A percentile compares a stretch with the other conserved stretches of the same genome.
phyloP scores from a whole-genome alignment of 2,888 invertebrate genomes.

The Erynnis tages region DNA sequence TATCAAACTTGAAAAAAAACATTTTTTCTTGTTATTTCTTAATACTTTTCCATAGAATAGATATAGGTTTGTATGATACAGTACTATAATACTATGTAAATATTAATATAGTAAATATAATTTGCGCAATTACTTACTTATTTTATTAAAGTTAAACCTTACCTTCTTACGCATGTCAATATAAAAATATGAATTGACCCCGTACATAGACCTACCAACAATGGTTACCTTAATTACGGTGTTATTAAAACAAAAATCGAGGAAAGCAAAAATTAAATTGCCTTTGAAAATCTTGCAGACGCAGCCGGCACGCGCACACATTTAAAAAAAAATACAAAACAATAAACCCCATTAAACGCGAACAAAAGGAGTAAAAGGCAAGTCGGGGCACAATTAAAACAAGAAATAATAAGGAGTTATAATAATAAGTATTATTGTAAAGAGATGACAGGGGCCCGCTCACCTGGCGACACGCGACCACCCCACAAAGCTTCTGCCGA shows the following conservation, averaged over 20 bases:
- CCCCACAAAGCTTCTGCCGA: slow-evolving; percentile 47
- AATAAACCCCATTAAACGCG: slow-evolving; percentile 77
- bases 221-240: slow-evolving; percentile 19
- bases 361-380: slow-evolving; percentile 80
- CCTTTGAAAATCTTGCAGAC: slow-evolving; percentile 60
- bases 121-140: too few species aligned
- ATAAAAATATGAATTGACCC: slow-evolving; percentile 5
- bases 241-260: slow-evolving; percentile 28
- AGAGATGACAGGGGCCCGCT: slow-evolving; percentile 56
- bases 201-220: background rate
- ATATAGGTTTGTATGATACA: too few species aligned
- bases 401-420: slow-evolving; percentile 80
- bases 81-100: too few species aligned
- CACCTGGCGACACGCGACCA: slow-evolving; percentile 69
- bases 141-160: too few species aligned
- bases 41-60: too few species aligned
- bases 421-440: slow-evolving; percentile 78
- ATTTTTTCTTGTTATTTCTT: too few species aligned
- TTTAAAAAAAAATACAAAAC: slow-evolving; percentile 65
- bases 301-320: slow-evolving; percentile 71
- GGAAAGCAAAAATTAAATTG: slow-evolving; percentile 39
- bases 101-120: too few species aligned
- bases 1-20: too few species aligned
- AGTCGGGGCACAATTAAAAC: slow-evolving; percentile 80
- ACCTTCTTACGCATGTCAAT: too few species aligned